These are phyloP conservation scores for Tupiocoris notatus DNA, from an alignment of 2,888 invertebrate species.

Conservation along the genomic window DNA sequence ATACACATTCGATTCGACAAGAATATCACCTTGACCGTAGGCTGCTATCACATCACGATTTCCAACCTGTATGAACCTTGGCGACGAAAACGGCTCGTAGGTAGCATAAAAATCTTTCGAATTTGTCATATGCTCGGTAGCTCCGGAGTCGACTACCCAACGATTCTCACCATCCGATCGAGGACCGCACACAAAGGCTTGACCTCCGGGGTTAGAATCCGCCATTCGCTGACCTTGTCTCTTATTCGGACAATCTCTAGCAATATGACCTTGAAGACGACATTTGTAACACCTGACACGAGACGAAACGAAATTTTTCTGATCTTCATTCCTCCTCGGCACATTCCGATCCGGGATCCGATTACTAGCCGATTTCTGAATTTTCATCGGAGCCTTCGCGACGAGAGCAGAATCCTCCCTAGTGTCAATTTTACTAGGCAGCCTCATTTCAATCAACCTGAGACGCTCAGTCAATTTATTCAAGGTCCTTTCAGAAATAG, in stretches of 20 bases:
- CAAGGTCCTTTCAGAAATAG: neutral
- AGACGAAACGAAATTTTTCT: too few species aligned
- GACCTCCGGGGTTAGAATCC: neutral
- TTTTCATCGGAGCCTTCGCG: neutral
- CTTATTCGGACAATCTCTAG: neutral
- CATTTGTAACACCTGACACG: neutral
- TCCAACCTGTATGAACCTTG: neutral
- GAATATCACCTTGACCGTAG: neutral
- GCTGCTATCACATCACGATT: neutral
- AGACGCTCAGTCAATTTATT: neutral
- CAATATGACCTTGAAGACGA: neutral
- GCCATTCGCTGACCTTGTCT: neutral
- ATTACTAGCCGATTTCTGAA: neutral
- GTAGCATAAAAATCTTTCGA: neutral
- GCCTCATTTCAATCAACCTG: neutral
- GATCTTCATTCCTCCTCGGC: too few species aligned
- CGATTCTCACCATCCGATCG: neutral
- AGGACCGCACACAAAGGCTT: neutral
- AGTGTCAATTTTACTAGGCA: neutral
- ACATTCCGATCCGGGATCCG: too few species aligned
- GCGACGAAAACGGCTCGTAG: neutral
- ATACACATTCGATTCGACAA: neutral
- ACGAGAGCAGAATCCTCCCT: neutral
- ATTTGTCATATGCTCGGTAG: neutral
- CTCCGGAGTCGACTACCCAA: neutral